Base-by-base conservation (phyloP, 2,888 invertebrate species). In the Lagria hirta region DNA sequence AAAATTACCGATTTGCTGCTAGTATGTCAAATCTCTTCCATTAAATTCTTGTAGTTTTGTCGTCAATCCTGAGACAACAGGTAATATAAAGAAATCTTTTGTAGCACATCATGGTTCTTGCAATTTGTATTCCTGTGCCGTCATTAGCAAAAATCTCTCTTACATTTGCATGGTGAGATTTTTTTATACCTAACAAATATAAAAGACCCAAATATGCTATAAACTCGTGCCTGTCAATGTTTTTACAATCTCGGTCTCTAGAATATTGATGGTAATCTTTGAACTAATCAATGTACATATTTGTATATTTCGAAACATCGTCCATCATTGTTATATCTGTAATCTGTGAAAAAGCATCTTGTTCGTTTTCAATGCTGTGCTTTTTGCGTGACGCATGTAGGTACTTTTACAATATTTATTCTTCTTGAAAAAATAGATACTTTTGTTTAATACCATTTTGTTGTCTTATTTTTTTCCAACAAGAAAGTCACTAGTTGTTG, bases 21-120 rank as follows among this genome's bases (percentile, higher is more conserved):
- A 49, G 37, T 40, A 43, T 48, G 20, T 49, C 47, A 33, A 36
- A 18, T 48, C 37, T 48, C 24, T 15, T 43, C 15, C 49, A 29
- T 30, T 51, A 38, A 6, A 10, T 22, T 49, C 54, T 43, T 3
- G 43, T 52, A 17, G 18, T 48, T 37, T 43, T 53, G 26, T 55
- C 47, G 44, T 54, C 51, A 24, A 54, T 48, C 29, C 44, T 35
- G 15, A 56, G 32, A 34, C 42, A 48, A 27, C 40, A 29, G 14
- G 43, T 40, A 10, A 48, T 37, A 23, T 49, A 53, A 10, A 43
- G 29, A 45, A 52, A 52, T 28, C 52, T 44, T 34, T 49, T 38
- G 40, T 38, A 43, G n/a, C 38, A 35, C 55, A 55, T 51, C 11
- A 33, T 27, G 22, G 49, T 41, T 38, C 49, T 43, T 36, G 35